These are phyloP conservation scores for Polyommatus iphigenia DNA, from an alignment of 2,888 invertebrate species.

Conservation along the genomic window DNA sequence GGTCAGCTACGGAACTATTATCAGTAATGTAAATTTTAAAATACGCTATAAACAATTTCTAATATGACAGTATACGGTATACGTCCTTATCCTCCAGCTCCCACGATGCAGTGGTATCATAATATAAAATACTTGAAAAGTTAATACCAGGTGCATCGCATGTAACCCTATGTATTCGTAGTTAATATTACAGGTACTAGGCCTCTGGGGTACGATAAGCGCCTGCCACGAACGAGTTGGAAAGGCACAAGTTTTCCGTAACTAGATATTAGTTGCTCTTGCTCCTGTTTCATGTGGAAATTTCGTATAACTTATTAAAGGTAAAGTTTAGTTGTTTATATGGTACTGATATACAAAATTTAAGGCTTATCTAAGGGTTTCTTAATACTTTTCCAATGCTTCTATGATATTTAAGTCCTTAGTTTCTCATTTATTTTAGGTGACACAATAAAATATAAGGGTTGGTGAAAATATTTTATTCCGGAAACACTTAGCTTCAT, in stretches of 20 bases:
- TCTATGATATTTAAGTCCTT: too few relatives aligned
- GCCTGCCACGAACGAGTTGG: constrained; percentile 59
- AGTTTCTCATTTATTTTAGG: too few relatives aligned
- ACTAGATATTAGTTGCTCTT: constrained; percentile 48
- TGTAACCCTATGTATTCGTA: not conserved
- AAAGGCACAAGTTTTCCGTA: constrained; percentile 58
- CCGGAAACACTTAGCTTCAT: too few relatives aligned
- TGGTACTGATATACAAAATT: too few relatives aligned
- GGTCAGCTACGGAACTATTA: not conserved
- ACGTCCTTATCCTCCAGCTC: not conserved
- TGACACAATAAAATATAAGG: too few relatives aligned
- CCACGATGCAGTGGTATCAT: not conserved
- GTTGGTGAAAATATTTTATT: too few relatives aligned
- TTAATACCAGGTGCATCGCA: constrained; percentile 11
- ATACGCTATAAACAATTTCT: not conserved
- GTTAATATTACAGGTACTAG: constrained; percentile 53
- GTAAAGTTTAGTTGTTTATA: not conserved
- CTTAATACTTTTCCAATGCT: too few relatives aligned
- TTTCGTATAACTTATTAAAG: not conserved
- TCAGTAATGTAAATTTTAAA: not conserved
- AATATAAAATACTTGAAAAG: not conserved
- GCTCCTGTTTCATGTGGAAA: not conserved
- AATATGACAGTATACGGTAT: not conserved
- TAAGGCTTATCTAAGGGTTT: too few relatives aligned
- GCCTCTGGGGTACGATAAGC: constrained; percentile 63